Conservation (phyloP, 2,888 invertebrate species). For the Stramonita haemastoma region DNA sequence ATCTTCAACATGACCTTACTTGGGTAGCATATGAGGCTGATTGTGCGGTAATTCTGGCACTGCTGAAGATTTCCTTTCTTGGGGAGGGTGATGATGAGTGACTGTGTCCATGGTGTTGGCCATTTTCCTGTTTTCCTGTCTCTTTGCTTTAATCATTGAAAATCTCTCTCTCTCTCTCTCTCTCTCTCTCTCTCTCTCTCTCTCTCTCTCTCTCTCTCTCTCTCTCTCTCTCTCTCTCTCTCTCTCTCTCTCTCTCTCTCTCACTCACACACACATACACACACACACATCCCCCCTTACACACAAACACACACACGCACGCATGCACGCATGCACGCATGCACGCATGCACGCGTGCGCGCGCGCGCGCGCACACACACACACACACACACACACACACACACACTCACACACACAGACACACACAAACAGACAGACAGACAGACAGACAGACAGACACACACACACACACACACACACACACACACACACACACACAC, state of each 20-base stretch:
- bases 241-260: neutral
- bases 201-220: neutral
- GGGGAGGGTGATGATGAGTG: too few species aligned
- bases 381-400: constrained; percentile 25
- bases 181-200: too few species aligned
- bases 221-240: constrained; percentile 31
- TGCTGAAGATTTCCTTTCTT: too few species aligned
- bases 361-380: neutral
- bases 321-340: neutral
- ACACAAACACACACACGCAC: neutral
- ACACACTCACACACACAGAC: constrained; percentile 25
- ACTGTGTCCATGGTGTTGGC: too few species aligned
- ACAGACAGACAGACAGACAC: neutral
- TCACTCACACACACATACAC: neutral
- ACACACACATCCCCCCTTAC: neutral
- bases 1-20: too few species aligned
- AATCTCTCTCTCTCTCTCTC: too few species aligned
- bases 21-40: too few species aligned
- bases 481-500: constrained; percentile 11
- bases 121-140: too few species aligned
- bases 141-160: too few species aligned
- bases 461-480: constrained; percentile 6
- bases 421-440: too few species aligned
- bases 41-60: too few species aligned
- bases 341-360: neutral